phyloP scores from a whole-genome alignment of 2,888 invertebrate genomes.

The Ferdinandea cuprea region DNA sequence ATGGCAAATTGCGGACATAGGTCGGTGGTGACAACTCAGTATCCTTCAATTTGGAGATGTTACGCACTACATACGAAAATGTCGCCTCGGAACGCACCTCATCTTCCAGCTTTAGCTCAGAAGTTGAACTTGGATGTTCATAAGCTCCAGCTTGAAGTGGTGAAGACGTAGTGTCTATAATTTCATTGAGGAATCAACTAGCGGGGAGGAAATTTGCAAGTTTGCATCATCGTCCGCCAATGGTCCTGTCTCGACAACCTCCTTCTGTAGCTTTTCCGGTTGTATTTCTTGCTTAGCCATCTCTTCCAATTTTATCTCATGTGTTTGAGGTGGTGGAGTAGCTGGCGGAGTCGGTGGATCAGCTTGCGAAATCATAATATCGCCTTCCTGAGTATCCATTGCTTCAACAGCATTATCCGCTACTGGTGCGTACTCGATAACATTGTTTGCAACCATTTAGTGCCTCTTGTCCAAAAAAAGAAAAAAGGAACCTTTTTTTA shows the following conservation, averaged over 20 bases:
- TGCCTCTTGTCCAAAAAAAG: too few species aligned
- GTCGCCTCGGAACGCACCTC: conserved; percentile 92
- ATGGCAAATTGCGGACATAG: conserved; percentile 96
- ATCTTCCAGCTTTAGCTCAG: conserved; percentile 85
- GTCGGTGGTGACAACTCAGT: conserved; percentile 93
- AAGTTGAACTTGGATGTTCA: conserved; percentile 23
- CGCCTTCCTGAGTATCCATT: conserved; percentile 77
- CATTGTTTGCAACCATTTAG: not conserved
- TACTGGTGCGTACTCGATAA: not conserved
- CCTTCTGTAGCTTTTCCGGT: conserved; percentile 32
- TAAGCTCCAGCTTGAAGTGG: conserved; percentile 29
- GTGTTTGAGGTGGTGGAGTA: conserved; percentile 19
- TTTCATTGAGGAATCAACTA: conserved; percentile 59
- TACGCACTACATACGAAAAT: conserved; percentile 92
- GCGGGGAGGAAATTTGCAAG: conserved; percentile 74
- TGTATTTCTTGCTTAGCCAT: not conserved
- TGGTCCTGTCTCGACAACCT: conserved; percentile 37
- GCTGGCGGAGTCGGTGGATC: conserved; percentile 67
- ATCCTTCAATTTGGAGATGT: conserved; percentile 94
- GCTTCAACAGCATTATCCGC: conserved; percentile 71
- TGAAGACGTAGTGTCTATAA: conserved; percentile 70
- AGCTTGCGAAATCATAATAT: conserved; percentile 27
- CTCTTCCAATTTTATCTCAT: not conserved
- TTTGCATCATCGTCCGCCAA: conserved; percentile 73
- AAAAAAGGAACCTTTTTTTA: too few species aligned